Percentiles rank a stretch among this genome's conserved stretches.
These are phyloP conservation scores for Nymphalis io DNA, from an alignment of 1,140 invertebrate species.

Conservation along the genomic window DNA sequence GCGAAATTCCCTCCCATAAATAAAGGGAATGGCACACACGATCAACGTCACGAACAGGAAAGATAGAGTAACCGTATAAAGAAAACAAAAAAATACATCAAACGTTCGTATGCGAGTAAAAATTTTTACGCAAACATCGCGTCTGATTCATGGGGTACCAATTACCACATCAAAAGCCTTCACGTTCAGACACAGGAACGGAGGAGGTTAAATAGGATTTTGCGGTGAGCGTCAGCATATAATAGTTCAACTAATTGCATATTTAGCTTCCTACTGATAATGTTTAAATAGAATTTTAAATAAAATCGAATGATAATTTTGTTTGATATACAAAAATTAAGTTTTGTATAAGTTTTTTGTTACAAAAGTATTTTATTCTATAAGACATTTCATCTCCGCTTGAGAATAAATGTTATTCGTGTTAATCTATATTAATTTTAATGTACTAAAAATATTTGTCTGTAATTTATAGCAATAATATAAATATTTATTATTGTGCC, in stretches of 20 bases:
- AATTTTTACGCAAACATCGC: constrained; percentile 21
- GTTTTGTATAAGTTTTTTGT: too few species aligned
- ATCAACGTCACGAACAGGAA: constrained; percentile 25
- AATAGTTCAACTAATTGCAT: constrained; percentile 14
- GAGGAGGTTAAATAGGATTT: constrained; percentile 20
- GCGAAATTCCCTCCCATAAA: constrained; percentile 11
- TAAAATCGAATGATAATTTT: not conserved
- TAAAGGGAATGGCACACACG: constrained; percentile 23
- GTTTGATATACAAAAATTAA: too few species aligned
- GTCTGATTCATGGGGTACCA: constrained; percentile 10
- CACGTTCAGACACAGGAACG: constrained; percentile 1
- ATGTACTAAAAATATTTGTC: too few species aligned
- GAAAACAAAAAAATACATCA: constrained; percentile 12
- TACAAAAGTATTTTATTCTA: too few species aligned
- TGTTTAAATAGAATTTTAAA: not conserved
- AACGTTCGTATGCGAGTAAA: not conserved
- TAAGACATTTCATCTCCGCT: too few species aligned
- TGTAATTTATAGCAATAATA: too few species aligned
- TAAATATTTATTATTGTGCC: too few species aligned
- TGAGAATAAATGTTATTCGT: too few species aligned
- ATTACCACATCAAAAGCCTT: constrained; percentile 20
- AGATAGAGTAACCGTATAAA: constrained; percentile 11
- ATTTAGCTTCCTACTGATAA: not conserved
- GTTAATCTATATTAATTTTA: too few species aligned
- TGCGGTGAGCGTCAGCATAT: constrained; percentile 4